These are phyloP conservation scores for Sinocyclocheilus rhinocerous DNA, from an alignment of 2,113 vertebrate genomes.

Conservation along the genomic window DNA sequence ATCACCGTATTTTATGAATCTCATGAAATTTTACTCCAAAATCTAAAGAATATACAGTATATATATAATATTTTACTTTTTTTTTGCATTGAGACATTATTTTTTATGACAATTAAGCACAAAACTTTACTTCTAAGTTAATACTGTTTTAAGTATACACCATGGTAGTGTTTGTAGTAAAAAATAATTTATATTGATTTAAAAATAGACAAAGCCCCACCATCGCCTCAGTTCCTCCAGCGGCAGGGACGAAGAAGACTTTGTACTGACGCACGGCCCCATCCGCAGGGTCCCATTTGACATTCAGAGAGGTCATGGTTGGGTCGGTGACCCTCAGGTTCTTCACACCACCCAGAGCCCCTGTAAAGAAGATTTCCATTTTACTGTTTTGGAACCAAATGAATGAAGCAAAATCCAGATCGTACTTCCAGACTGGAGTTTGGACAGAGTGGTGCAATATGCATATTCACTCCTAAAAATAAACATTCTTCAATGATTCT, in stretches of 20 bases:
- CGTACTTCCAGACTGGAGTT: background rate
- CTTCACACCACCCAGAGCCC: slow-evolving; percentile 87
- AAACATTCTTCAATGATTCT: background rate
- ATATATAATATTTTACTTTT: too few relatives aligned
- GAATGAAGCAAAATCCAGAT: background rate
- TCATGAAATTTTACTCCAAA: too few relatives aligned
- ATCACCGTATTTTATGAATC: too few relatives aligned
- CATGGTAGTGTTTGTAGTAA: too few relatives aligned
- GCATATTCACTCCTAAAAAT: background rate
- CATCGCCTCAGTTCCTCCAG: slow-evolving; percentile 86
- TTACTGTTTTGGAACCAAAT: slow-evolving; percentile 5
- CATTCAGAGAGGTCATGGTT: slow-evolving; percentile 88
- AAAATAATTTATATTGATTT: too few relatives aligned
- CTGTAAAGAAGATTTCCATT: slow-evolving; percentile 68
- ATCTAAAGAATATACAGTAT: too few relatives aligned
- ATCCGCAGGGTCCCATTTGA: slow-evolving; percentile 93
- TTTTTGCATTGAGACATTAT: too few relatives aligned
- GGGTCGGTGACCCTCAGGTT: slow-evolving; percentile 88
- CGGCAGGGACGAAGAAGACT: slow-evolving; percentile 82
- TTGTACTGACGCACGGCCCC: slow-evolving; percentile 94
- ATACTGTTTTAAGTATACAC: too few relatives aligned
- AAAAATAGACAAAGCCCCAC: slow-evolving; percentile 67
- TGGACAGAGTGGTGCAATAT: background rate
- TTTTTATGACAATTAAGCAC: too few relatives aligned
- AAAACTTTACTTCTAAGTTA: too few relatives aligned